Conservation (phyloP, 2,797 vertebrate genomes). For the Lagocephalus sceleratus region DNA sequence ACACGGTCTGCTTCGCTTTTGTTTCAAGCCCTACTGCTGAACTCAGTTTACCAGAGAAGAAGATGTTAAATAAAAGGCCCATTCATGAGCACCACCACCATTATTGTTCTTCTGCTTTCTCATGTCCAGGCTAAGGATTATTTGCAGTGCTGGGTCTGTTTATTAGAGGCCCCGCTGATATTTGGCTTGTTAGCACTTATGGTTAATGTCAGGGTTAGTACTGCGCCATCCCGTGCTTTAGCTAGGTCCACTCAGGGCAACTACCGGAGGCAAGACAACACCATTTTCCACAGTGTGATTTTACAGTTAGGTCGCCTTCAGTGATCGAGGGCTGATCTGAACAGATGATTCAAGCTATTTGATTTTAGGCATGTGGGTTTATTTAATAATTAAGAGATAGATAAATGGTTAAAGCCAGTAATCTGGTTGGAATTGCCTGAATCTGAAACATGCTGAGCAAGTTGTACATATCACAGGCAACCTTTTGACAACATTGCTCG, state of each 20-base stretch:
- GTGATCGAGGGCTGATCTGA: background rate
- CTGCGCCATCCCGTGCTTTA: slow-evolving; percentile 1
- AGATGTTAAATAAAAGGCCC: slow-evolving; percentile 7
- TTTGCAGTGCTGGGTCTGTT: slow-evolving; percentile 12
- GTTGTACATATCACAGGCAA: background rate
- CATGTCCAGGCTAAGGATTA: slow-evolving; percentile 13
- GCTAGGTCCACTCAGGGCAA: slow-evolving; percentile 2
- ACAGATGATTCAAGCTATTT: too few species aligned
- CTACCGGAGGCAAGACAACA: slow-evolving; percentile 2
- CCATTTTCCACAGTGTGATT: background rate
- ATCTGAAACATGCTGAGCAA: background rate
- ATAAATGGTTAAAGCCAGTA: too few species aligned
- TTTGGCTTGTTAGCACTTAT: slow-evolving; percentile 3
- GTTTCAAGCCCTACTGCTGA: slow-evolving; percentile 14
- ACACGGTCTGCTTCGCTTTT: slow-evolving; percentile 25
- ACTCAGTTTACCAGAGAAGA: slow-evolving; percentile 24
- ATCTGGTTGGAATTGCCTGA: background rate
- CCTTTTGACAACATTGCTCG: background rate
- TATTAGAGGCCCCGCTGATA: slow-evolving; percentile 15
- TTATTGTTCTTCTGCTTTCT: slow-evolving; percentile 19
- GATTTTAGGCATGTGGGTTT: too few species aligned
- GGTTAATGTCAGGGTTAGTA: slow-evolving; percentile 7
- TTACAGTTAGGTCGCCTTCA: background rate
- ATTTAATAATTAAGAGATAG: too few species aligned
- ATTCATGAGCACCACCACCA: slow-evolving; percentile 17